Evolutionary conservation across 2,797 vertebrate genomes (phyloP).

Genomic region (Tachyglossus aculeatus): DNA sequence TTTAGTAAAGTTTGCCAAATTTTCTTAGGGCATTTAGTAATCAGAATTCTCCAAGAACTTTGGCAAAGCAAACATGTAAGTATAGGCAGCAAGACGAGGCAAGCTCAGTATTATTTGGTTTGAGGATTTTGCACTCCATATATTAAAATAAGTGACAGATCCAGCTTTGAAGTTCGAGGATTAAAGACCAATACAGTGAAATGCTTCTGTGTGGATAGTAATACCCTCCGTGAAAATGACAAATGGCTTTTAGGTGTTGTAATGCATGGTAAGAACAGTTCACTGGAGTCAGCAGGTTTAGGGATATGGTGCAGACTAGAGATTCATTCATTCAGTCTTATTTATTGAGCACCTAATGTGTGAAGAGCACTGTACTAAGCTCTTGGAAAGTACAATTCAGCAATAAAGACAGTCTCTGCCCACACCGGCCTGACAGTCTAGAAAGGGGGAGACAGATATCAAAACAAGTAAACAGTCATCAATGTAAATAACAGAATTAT

Average conservation of each 20-base stretch:
- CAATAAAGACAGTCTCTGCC: too few relatives aligned
- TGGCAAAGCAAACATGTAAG: background rate
- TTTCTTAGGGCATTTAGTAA: background rate
- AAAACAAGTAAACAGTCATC: too few relatives aligned
- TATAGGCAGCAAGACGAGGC: background rate
- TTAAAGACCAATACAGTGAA: slow-evolving; percentile 27
- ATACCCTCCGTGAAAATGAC: slow-evolving; percentile 19
- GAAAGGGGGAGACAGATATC: too few relatives aligned
- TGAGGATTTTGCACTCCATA: background rate
- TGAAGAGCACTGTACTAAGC: too few relatives aligned
- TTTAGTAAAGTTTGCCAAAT: background rate
- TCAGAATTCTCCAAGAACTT: background rate
- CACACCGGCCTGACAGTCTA: too few relatives aligned
- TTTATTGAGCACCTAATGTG: too few relatives aligned
- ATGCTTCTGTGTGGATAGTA: slow-evolving; percentile 38
- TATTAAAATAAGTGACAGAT: slow-evolving; percentile 9
- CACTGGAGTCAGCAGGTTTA: background rate
- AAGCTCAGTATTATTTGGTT: too few relatives aligned
- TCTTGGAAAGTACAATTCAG: too few relatives aligned
- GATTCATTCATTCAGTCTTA: too few relatives aligned
- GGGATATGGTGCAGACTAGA: too few relatives aligned
- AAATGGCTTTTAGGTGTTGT: slow-evolving; percentile 18
- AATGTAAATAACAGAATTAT: too few relatives aligned
- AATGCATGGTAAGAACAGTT: background rate
- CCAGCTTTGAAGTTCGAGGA: slow-evolving; percentile 28